Evolutionary conservation across 2,888 invertebrate species (phyloP).

Genomic region (Drosophila prolongata): DNA sequence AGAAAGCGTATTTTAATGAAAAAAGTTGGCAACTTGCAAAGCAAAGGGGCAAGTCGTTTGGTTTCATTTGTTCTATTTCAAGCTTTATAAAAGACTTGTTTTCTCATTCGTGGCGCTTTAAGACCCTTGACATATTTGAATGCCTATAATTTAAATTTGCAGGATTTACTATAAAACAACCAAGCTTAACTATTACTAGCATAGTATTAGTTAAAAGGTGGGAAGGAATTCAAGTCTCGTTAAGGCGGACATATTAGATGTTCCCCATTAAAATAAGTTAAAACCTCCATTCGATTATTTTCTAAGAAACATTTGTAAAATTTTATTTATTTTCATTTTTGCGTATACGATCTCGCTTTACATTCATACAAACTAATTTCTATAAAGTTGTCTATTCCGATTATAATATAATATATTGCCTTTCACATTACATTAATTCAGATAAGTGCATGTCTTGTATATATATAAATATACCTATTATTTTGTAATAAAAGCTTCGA

Average conservation of each 20-base stretch:
- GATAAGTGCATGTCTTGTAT: constrained; percentile 44
- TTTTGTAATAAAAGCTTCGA: constrained; percentile 45
- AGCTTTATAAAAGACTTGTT: not conserved
- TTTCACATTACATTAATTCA: constrained; percentile 37
- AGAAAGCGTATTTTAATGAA: constrained; percentile 27
- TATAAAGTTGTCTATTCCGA: constrained; percentile 45
- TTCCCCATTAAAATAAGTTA: not conserved
- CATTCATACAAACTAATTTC: constrained; percentile 40
- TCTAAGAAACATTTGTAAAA: constrained; percentile 49
- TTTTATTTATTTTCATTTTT: constrained; percentile 36
- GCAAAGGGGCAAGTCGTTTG: constrained; percentile 10
- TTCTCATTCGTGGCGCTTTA: not conserved
- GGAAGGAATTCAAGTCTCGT: too few relatives aligned
- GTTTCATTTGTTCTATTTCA: not conserved
- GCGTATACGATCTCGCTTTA: constrained; percentile 38
- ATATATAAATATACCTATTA: constrained; percentile 43
- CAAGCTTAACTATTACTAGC: too few relatives aligned
- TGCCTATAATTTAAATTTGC: too few relatives aligned
- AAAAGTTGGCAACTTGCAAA: constrained; percentile 27
- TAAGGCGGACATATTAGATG: too few relatives aligned
- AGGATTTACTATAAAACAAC: too few relatives aligned
- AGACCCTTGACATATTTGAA: constrained; percentile 1
- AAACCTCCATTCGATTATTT: constrained; percentile 1
- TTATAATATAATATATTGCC: constrained; percentile 41
- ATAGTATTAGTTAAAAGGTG: too few relatives aligned